Evolutionary conservation across 2,888 invertebrate genomes (phyloP), one percentile per base, ranked within the genome.

Genomic region (Leptopilina myrica): DNA sequence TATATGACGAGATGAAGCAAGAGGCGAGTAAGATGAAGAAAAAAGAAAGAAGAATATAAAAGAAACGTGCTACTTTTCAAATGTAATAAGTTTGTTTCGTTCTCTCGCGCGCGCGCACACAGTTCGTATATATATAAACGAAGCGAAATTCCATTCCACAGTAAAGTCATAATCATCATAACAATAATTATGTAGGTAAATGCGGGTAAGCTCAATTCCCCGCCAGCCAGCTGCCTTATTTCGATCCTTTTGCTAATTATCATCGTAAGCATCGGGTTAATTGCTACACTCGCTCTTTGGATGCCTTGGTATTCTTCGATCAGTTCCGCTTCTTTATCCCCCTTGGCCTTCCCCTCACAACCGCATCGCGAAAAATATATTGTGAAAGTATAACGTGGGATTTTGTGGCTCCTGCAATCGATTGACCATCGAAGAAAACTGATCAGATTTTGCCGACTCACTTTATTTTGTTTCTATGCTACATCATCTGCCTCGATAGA

Each of bases 161-260:
- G 82, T 84, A 33, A 81, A 85, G 86, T 89, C 87, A 90, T 90
- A 89, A 90, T 90, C 88, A 90, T 89, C 89, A 88, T 88, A 87
- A 88, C 83, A 89, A 90, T 89, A 90, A 90, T 90, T 89, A 90
- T 88, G 88, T 89, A 89, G 89, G 89, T 90, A 90, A 90, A 90
- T 90, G 89, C 83, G 84, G 83, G 79, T 78, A 84, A 79, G 84
- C 77, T 78, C 83, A 84, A 86, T 85, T 86, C 84, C 86, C 80
- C 89, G 90, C 89, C 86, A 86, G 76, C 90, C 90, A 91, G 88
- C 90, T 91, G 90, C 88, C 88, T 89, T 84, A 85, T 89, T 43
- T 89, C 89, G 87, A 89, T 88, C 88, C 88, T 86, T 49, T 83
- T 84, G 87, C 89, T 91, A 91, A 91, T 91, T 90, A 90, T 89